phyloP scores from a whole-genome alignment of 2,797 vertebrate species.

The Ctenopoma multispine region DNA sequence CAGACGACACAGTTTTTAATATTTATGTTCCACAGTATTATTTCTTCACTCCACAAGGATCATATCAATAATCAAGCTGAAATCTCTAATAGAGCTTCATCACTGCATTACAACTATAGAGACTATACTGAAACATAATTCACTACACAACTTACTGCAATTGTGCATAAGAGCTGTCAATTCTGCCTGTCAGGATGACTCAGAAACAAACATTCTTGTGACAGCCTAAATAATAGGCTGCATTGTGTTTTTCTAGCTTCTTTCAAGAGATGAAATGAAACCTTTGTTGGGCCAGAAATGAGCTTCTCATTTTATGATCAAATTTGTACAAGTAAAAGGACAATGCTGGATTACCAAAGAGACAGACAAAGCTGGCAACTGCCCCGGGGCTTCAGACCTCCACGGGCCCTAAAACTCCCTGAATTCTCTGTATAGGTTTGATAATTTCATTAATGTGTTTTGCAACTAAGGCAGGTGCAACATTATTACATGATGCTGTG shows the following conservation, averaged over 20 bases:
- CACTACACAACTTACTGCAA: neutral
- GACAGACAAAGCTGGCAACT: conserved; percentile 9
- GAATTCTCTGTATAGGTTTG: neutral
- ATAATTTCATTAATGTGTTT: conserved; percentile 1
- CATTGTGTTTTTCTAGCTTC: neutral
- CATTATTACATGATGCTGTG: neutral
- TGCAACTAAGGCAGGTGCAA: neutral
- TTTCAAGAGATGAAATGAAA: conserved; percentile 15
- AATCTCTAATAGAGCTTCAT: conserved; percentile 12
- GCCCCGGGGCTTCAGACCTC: neutral
- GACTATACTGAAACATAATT: conserved; percentile 34
- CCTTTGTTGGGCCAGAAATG: conserved; percentile 32
- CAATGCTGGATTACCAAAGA: conserved; percentile 9
- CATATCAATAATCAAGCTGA: conserved; percentile 10
- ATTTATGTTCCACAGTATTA: conserved; percentile 27
- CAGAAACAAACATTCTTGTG: conserved; percentile 9
- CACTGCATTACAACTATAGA: conserved; percentile 8
- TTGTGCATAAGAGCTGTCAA: neutral
- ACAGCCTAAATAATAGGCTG: conserved; percentile 4
- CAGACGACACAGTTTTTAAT: conserved; percentile 29
- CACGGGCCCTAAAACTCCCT: neutral
- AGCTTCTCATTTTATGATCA: conserved; percentile 12
- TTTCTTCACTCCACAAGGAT: conserved; percentile 27
- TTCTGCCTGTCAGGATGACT: neutral
- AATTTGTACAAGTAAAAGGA: conserved; percentile 20